A percentile compares a stretch with the other conserved stretches of the same genome.
phyloP scores from a whole-genome alignment of 1,140 invertebrate species.

The Triops cancriformis region DNA sequence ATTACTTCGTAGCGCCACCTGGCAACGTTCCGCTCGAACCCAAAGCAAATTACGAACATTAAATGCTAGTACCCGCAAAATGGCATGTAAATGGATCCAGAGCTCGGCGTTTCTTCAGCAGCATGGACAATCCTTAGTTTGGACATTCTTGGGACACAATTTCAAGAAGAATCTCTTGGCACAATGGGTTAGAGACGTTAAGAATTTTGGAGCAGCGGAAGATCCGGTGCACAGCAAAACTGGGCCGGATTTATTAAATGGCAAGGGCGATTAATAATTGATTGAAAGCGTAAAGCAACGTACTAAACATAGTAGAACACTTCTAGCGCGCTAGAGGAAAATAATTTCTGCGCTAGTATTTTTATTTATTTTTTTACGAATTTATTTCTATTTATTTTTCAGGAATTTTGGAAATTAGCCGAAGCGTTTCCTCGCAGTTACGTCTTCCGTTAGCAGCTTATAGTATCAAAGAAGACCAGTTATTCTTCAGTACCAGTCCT shows the following conservation, averaged over 20 bases:
- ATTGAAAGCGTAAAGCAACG: too few species aligned
- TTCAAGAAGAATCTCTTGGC: background rate
- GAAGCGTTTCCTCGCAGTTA: background rate
- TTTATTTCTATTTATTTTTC: background rate
- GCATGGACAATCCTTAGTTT: background rate
- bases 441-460: background rate
- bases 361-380: too few species aligned
- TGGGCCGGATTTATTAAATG: background rate
- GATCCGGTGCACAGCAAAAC: conserved; percentile 1
- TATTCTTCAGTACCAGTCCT: background rate
- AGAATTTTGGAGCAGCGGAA: background rate
- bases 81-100: background rate
- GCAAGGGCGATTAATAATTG: background rate
- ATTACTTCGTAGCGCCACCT: conserved; percentile 79
- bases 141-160: background rate
- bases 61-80: background rate
- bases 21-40: conserved; percentile 57
- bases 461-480: background rate
- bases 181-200: background rate
- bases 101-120: background rate
- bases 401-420: background rate
- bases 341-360: too few species aligned
- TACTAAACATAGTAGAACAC: too few species aligned
- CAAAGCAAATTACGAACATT: background rate
- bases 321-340: too few species aligned